Evolutionary conservation across 2,797 vertebrate genomes (phyloP).

Genomic region (Propithecus deckenii): DNA sequence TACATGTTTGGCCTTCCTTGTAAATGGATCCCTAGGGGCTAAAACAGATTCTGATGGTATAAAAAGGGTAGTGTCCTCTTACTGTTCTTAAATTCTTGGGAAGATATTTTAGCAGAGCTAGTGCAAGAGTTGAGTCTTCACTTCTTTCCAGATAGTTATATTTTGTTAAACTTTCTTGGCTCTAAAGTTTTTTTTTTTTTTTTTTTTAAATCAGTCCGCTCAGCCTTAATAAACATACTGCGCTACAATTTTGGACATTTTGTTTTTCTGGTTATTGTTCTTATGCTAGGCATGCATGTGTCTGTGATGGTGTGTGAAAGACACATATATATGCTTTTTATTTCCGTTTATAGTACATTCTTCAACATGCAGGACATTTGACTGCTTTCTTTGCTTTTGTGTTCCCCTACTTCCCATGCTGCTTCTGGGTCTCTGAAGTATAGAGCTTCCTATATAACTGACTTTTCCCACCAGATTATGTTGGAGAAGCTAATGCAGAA

Average conservation of each 20-base stretch:
- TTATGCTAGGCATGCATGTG: neutral
- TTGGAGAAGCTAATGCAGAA: conserved; percentile 2
- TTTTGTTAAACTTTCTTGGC: neutral
- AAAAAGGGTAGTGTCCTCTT: neutral
- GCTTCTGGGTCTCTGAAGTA: neutral
- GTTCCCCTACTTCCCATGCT: neutral
- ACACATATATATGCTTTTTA: neutral
- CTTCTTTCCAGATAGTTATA: neutral
- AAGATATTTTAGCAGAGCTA: neutral
- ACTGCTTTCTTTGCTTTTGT: neutral
- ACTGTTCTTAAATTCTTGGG: neutral
- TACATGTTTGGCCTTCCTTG: neutral
- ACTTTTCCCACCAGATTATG: neutral
- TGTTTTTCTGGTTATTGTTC: neutral
- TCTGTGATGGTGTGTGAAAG: neutral
- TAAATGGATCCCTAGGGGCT: neutral
- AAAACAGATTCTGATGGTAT: neutral
- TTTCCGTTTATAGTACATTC: neutral
- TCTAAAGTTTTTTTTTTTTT: neutral
- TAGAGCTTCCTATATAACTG: neutral
- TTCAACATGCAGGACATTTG: neutral
- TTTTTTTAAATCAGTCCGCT: neutral
- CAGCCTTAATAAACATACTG: neutral
- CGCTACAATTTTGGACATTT: neutral
- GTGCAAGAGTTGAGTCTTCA: neutral